These are phyloP conservation scores for Nezara viridula DNA, from an alignment of 2,888 invertebrate genomes.

Conservation along the genomic window DNA sequence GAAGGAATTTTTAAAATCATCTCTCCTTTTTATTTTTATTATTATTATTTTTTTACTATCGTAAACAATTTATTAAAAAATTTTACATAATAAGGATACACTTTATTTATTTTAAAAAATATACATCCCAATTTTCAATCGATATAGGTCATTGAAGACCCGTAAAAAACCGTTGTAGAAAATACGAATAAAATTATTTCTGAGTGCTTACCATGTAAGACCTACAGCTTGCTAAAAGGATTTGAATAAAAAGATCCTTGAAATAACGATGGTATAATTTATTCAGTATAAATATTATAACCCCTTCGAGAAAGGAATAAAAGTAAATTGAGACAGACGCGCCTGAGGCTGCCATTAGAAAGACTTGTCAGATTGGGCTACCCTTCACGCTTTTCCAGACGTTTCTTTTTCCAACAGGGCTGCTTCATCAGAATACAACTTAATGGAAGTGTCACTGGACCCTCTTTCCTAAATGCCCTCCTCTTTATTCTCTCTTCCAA, in stretches of 20 bases:
- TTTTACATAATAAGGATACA: too few species aligned
- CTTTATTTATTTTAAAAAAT: too few species aligned
- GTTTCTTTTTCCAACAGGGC: conserved; percentile 24
- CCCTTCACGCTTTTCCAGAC: conserved; percentile 24
- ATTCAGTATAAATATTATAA: conserved; percentile 10
- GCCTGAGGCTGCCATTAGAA: conserved; percentile 39
- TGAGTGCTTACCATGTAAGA: too few species aligned
- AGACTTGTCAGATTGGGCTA: conserved; percentile 19
- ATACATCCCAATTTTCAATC: too few species aligned
- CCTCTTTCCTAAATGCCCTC: conserved; percentile 26
- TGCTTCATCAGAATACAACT: conserved; percentile 39
- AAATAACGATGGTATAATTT: neutral
- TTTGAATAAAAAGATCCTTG: neutral
- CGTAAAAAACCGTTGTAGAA: too few species aligned
- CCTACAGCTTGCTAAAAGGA: neutral
- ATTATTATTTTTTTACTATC: too few species aligned
- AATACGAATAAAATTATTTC: too few species aligned
- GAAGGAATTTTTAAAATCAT: too few species aligned
- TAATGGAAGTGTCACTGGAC: conserved; percentile 47
- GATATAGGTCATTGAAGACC: too few species aligned
- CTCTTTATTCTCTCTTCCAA: conserved; percentile 25
- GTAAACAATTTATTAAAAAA: too few species aligned
- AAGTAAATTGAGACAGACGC: conserved; percentile 39
- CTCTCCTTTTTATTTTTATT: too few species aligned
- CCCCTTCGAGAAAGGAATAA: neutral